Conservation (phyloP, 2,888 invertebrate genomes). For the Lacanobia oleracea region DNA sequence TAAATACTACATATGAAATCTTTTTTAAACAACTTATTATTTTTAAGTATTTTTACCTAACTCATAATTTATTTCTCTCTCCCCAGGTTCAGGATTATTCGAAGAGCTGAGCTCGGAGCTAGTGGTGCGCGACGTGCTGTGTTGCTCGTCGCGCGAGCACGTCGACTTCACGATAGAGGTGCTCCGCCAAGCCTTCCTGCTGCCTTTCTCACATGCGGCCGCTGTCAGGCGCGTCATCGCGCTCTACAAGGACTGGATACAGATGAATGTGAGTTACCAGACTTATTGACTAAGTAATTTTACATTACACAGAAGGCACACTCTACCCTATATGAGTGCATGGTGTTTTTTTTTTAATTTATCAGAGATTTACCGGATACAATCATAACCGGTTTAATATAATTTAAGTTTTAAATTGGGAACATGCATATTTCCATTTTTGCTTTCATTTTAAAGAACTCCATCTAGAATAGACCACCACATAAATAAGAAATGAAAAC, state of each 20-base stretch:
- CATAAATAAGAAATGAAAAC: too few species aligned
- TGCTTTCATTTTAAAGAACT: too few species aligned
- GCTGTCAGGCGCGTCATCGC: slow-evolving; percentile 97
- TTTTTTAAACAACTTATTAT: too few species aligned
- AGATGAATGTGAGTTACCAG: slow-evolving; percentile 92
- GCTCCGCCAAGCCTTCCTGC: slow-evolving; percentile 97
- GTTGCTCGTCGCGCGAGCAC: slow-evolving; percentile 96
- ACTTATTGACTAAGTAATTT: not conserved
- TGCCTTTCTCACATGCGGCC: slow-evolving; percentile 96
- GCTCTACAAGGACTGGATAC: slow-evolving; percentile 99
- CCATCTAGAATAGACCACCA: too few species aligned
- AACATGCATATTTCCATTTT: too few species aligned
- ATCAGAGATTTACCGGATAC: too few species aligned
- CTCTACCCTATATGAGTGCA: too few species aligned
- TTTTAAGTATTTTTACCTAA: not conserved
- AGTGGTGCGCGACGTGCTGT: slow-evolving; percentile 96
- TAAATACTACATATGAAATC: too few species aligned
- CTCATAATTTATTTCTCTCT: not conserved
- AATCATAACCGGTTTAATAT: too few species aligned
- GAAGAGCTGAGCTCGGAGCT: slow-evolving; percentile 90
- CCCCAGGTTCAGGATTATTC: slow-evolving; percentile 74
- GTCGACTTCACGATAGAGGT: slow-evolving; percentile 98
- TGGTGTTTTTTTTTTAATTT: too few species aligned
- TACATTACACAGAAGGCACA: too few species aligned
- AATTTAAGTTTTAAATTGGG: too few species aligned